Base-by-base conservation (phyloP, 2,888 invertebrate species). In the Ecdyonurus torrentis region DNA sequence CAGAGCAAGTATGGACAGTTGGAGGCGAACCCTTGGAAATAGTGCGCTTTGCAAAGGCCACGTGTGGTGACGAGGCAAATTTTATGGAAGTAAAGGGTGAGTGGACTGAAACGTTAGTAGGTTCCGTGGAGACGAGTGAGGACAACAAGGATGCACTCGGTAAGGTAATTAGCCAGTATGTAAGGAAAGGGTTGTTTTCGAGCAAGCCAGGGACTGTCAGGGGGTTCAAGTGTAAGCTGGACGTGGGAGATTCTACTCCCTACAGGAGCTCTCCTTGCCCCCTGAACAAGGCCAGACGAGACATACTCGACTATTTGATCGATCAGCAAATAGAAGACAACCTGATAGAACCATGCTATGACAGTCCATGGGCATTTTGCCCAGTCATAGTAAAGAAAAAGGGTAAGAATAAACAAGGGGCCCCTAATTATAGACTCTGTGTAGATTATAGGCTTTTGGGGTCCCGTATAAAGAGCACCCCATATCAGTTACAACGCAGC, bases 321-420 rank as follows among this genome's bases (percentile, higher is more conserved):
- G 37, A 37, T 37, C 7, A 37, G 15, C 15, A 37, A 7, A 5
- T 37, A 15, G 37, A 37, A 15, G 15, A 7, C 7, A 15, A 5
- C 7, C n/a, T 19, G 2, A 19, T 59, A 2, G 59, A 59, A 10
- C 23, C 59, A 59, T 59, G 59, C 22, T n/a, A 5, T 37, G 37
- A 37, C 7, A 37, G 37, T 37, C 37, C 5, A 37, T 37, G 37
- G 37, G 37, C 37, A 37, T 10, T 5, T 37, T 59, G 59, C 59
- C 59, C 59, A 5, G 59, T 59, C n/a, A n/a, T 59, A 2, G 59
- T 59, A 19, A 59, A 59, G 22, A 59, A 59, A 22, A 59, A 59
- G 59, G 59, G n/a, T 18, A n/a, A n/a, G 22, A n/a, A n/a, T 2
- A 22, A 22, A 2, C 24, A 23, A 24, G n/a, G n/a, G n/a, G 59